Evolutionary conservation across 2,113 vertebrate species (phyloP), one percentile per base, ranked within the genome.

Genomic region (Sinocyclocheilus rhinocerous): DNA sequence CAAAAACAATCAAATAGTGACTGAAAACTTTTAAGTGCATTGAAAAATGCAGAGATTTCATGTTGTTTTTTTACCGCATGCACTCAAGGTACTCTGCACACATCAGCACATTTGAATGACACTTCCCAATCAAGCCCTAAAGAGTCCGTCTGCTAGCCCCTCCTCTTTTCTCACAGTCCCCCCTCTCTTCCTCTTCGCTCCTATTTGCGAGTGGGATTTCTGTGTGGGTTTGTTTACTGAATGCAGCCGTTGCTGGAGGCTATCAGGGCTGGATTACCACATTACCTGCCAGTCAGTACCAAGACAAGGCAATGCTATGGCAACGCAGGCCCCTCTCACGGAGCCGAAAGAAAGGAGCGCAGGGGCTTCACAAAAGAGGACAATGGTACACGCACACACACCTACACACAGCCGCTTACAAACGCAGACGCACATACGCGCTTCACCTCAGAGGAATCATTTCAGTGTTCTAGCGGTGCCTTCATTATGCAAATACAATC

Each of bases 401-500:
- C 78, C 70, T 73, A 75, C 85, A 59, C 29, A 48, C 2, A 48
- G 11, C 45, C 42, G 2, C 42, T 45, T 45, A 59, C 29, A 63
- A 76, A 55, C 48, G 29, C 76, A 63, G 75, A n/a, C 90, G 81
- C 11, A 83, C 81, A 75, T 84, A 82, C 87, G 85, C 89, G 86
- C 91, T 91, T 90, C 85, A 92, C 92, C 93, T 88, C 90, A 90
- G 93, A 93, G 92, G 78, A 88, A 95, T 94, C 89, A 92, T 90
- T 95, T 93, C 91, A 89, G 92, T 91, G 90, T 93, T 91, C 76
- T 39, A 83, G 93, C 91, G 91, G 93, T 92, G 94, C 92, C 88
- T 93, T 91, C 92, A 95, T 96, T 95, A 96, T 95, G 94, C 94
- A 96, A 96, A 96, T 94, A 81, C 16, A 83, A 55, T 84, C 90